Conservation (phyloP, 2,888 invertebrate species). For the Asteroscopus sphinx region DNA sequence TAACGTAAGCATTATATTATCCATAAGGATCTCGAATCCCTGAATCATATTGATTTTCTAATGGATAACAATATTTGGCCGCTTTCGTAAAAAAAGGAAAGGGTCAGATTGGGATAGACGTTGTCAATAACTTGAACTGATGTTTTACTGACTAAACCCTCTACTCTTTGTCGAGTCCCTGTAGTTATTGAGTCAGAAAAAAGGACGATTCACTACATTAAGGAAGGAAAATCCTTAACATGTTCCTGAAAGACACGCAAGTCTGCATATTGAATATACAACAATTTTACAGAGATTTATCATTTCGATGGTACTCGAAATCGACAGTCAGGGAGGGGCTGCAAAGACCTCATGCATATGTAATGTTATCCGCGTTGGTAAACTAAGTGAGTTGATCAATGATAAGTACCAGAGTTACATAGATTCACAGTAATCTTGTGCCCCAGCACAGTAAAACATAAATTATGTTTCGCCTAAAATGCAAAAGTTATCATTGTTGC, state of each 20-base stretch:
- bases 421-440: background rate
- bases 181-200: conserved; percentile 1
- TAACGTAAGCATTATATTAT: too few relatives aligned
- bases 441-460: background rate
- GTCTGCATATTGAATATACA: background rate
- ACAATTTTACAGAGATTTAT: background rate
- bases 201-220: background rate
- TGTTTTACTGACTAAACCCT: background rate
- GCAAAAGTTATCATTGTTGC: background rate
- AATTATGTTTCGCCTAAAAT: background rate
- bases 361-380: background rate
- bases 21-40: too few relatives aligned
- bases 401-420: background rate
- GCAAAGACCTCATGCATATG: conserved; percentile 1
- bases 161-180: background rate
- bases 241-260: background rate
- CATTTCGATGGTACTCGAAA: background rate
- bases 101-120: background rate
- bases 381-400: background rate
- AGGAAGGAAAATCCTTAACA: background rate
- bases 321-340: background rate
- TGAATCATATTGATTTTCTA: too few relatives aligned
- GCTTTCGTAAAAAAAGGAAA: background rate
- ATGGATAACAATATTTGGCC: too few relatives aligned
- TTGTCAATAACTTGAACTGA: conserved; percentile 1